Percentiles rank a stretch among this genome's conserved stretches.
These are phyloP conservation scores for Nymphalis c-album DNA, from an alignment of 2,888 invertebrate species.

Conservation along the genomic window DNA sequence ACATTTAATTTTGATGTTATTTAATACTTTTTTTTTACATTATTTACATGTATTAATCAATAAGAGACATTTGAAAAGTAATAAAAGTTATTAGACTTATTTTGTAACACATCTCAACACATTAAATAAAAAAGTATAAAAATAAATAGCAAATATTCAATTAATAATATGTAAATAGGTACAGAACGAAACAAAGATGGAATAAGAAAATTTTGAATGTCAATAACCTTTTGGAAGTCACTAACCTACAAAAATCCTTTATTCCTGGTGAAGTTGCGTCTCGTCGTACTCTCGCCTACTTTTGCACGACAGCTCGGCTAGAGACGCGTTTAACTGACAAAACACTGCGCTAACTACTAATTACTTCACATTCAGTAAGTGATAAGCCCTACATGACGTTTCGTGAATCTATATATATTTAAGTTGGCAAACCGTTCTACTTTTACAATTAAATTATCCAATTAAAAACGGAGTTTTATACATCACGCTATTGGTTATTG, in stretches of 20 bases:
- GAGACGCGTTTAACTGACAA: conserved; percentile 1
- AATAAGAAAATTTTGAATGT: conserved; percentile 38
- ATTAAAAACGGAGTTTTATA: neutral
- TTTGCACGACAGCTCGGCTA: neutral
- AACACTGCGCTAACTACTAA: neutral
- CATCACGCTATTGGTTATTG: neutral
- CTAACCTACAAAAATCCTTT: conserved; percentile 51
- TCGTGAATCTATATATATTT: neutral
- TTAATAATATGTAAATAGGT: neutral
- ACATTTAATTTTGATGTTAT: too few relatives aligned
- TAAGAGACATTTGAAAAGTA: too few relatives aligned
- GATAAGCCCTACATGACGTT: neutral
- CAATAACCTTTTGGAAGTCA: conserved; percentile 58
- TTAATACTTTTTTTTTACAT: too few relatives aligned
- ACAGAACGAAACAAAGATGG: neutral
- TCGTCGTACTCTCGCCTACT: neutral
- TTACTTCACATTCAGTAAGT: neutral
- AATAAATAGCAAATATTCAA: too few relatives aligned
- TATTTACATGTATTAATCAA: too few relatives aligned
- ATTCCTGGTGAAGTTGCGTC: conserved; percentile 5
- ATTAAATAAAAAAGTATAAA: too few relatives aligned
- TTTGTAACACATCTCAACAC: too few relatives aligned
- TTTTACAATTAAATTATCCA: neutral
- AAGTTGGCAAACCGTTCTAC: conserved; percentile 8
- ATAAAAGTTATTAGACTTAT: too few relatives aligned